A percentile compares a stretch with the other conserved stretches of the same genome.
These are phyloP conservation scores for Falco concolor DNA, from an alignment of 2,797 vertebrate species.

Conservation along the genomic window DNA sequence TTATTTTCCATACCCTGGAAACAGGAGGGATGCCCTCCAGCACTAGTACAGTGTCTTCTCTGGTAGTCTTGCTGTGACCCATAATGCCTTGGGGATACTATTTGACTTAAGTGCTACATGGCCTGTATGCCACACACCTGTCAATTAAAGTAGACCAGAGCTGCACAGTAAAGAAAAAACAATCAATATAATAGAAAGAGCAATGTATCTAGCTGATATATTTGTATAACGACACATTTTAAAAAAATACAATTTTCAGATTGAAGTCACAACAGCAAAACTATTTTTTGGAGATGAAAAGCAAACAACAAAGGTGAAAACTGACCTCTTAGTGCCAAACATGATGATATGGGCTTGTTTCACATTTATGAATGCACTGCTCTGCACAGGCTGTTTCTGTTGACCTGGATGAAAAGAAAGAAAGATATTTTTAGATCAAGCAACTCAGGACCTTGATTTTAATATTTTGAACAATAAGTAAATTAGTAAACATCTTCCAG, in stretches of 20 bases:
- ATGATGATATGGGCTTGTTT: slow-evolving; percentile 35
- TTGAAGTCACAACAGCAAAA: neutral
- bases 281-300: neutral
- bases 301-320: neutral
- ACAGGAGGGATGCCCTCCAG: neutral
- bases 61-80: neutral
- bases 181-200: neutral
- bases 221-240: neutral
- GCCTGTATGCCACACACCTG: neutral
- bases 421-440: neutral
- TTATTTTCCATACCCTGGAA: neutral
- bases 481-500: neutral
- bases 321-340: slow-evolving; percentile 75
- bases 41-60: neutral
- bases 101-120: neutral
- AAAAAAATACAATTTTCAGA: neutral
- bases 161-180: neutral
- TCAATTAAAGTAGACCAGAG: neutral
- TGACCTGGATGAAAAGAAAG: slow-evolving; percentile 43
- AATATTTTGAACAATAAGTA: neutral
- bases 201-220: neutral
- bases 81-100: neutral
- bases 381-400: neutral
- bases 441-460: neutral
- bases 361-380: slow-evolving; percentile 48